A percentile compares a stretch with the other conserved stretches of the same genome.
Evolutionary conservation across 1,140 invertebrate species (phyloP).

Genomic region (Pachypsylla venusta): DNA sequence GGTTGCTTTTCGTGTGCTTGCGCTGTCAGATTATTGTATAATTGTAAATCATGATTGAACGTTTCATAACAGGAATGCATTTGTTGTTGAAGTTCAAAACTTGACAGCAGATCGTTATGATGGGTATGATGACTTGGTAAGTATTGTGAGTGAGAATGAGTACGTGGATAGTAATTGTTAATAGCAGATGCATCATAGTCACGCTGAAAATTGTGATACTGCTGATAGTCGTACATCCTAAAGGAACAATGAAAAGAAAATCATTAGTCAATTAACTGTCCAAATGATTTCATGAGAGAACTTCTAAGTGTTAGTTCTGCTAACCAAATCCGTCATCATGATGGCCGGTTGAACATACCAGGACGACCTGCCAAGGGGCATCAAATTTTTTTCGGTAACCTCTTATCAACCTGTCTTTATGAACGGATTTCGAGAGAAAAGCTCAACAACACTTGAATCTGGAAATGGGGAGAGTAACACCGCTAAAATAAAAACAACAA

Average conservation of each 20-base stretch:
- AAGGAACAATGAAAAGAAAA: background rate
- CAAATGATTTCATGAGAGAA: no score
- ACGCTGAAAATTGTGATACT: background rate
- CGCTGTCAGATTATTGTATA: conserved; percentile 6
- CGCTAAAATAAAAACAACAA: no score
- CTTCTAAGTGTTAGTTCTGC: no score
- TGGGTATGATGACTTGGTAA: background rate
- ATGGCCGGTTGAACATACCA: no score
- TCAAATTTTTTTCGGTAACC: no score
- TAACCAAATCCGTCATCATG: no score
- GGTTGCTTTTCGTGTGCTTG: background rate
- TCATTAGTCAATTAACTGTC: no score
- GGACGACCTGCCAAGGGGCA: no score
- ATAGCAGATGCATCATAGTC: background rate
- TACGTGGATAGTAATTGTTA: background rate
- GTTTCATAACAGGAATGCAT: conserved; percentile 4
- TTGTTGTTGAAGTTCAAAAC: background rate
- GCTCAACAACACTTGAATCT: no score
- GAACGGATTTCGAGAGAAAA: no score
- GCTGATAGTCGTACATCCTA: background rate
- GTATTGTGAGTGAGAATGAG: background rate
- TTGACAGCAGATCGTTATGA: background rate
- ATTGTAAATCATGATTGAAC: background rate
- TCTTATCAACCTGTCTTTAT: no score
- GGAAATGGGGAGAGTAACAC: no score